Evolutionary conservation across 2,113 vertebrate genomes (phyloP), one percentile per base, ranked within the genome.

Genomic region (Tragelaphus strepsiceros): DNA sequence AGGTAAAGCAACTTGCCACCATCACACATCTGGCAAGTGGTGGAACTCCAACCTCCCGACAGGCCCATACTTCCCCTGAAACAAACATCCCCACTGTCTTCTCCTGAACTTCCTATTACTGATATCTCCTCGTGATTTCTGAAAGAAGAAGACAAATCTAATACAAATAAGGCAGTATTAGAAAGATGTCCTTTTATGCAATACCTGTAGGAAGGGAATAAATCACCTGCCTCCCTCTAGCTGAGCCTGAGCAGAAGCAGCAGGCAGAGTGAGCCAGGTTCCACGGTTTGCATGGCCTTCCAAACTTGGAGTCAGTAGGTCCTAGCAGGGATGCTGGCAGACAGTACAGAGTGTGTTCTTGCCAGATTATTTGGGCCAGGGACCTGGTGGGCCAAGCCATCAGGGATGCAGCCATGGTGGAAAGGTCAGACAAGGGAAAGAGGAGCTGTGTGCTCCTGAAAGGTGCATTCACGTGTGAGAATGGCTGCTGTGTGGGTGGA

Each of bases 311-410:
- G 35, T 74, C 83, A 11, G 59, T 71, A 77, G 93, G 92, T 54
- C 97, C 88, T 90, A 28, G 77, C 83, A 54, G 95, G 74, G 61
- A 85, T 21, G 30, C 95, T 98, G 97, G 97, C 94, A 97, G 43
- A 32, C 49, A 86, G 77, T 26, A 51, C 1, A 0, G 7, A 82
- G 28, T 24, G 39, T 91, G 81, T 32, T 97, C 97, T 88, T 92
- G 94, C 53, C 61, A 62, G 82, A 97, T 97, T 89, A 86, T 95
- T 35, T n/a, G 78, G 91, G 53, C 39, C 95, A 85, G 78, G 39
- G 58, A 91, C 51, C 92, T 95, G 95, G 90, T 26, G 46, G 81
- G 94, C 92, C 88, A 78, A 17, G 59, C 64, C 81, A 83, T 88
- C 17, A 2, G 90, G 85, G 95, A 94, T 35, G 62, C 46, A 83